Base-by-base conservation (phyloP, 2,797 vertebrate genomes). In the Myotis pilosus region DNA sequence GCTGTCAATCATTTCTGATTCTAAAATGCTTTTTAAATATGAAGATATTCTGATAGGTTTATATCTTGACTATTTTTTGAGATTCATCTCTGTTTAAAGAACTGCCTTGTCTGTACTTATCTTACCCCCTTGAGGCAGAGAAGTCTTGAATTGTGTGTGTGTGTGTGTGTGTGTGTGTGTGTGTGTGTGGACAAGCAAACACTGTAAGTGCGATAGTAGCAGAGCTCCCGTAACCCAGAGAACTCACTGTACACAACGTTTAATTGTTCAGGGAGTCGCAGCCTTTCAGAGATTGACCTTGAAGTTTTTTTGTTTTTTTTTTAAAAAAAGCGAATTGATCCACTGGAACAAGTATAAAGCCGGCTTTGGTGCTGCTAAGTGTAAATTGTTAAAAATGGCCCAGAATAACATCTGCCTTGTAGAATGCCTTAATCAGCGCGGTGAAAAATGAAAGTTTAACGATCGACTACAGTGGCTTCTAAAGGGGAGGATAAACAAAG, bases 401-500 rank as follows among this genome's bases (percentile, higher is more conserved):
- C 96, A 53, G 98, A 97, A 97, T 97, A 98, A 99, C 98, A 98
- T 98, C 98, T 99, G 98, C 98, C 98, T 98, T 97, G 96, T 98
- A 98, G 98, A 97, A 98, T 93, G 98, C 98, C 98, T 98, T 98
- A 98, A 98, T 98, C 98, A 98, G 96, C 95, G 96, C 98, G 98
- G 98, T 98, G 98, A 98, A 98, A 98, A 99, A 98, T 98, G 98
- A 98, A 98, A 99, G 98, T 99, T 98, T 99, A 98, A 99, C 98
- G 98, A 99, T 98, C 98, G 96, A 98, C 98, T 98, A 97, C 97
- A 98, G 98, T 97, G 96, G 96, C 97, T 98, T 98, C 98, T 94
- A 95, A 95, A 98, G 98, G 96, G 94, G 98, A 98, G 98, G 98
- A 98, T 98, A 98, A 99, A 99, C 98, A 99, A 99, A 98, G 98